phyloP scores from a whole-genome alignment of 2,797 vertebrate species.

The Galago senegalensis region DNA sequence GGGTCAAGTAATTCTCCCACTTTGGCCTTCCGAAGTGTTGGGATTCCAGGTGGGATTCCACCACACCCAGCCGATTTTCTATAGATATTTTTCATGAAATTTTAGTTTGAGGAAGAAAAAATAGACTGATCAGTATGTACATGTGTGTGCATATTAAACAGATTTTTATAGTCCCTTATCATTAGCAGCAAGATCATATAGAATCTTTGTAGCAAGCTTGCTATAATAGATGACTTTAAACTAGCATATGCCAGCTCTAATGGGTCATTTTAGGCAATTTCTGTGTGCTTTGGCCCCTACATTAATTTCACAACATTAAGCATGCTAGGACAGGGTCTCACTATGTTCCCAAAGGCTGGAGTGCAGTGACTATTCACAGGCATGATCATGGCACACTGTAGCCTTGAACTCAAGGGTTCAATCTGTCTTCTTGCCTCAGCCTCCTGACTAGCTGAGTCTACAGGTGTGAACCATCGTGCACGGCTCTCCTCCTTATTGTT shows the following conservation, averaged over 20 bases:
- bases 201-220: neutral
- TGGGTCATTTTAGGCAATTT: neutral
- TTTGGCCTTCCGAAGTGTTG: neutral
- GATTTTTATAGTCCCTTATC: neutral
- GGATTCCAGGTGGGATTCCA: neutral
- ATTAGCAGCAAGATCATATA: neutral
- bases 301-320: slow-evolving; percentile 29
- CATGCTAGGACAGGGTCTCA: neutral
- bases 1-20: neutral
- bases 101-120: neutral
- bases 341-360: neutral
- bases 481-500: neutral
- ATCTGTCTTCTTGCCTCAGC: neutral
- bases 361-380: neutral
- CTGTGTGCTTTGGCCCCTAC: neutral
- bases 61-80: neutral
- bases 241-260: neutral
- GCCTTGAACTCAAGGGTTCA: neutral
- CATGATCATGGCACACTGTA: neutral
- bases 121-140: neutral
- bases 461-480: neutral
- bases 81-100: neutral
- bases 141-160: neutral
- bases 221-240: neutral
- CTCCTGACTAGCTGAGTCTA: neutral